These are phyloP conservation scores for Cephus spinipes DNA, from an alignment of 2,888 invertebrate species.

Conservation along the genomic window DNA sequence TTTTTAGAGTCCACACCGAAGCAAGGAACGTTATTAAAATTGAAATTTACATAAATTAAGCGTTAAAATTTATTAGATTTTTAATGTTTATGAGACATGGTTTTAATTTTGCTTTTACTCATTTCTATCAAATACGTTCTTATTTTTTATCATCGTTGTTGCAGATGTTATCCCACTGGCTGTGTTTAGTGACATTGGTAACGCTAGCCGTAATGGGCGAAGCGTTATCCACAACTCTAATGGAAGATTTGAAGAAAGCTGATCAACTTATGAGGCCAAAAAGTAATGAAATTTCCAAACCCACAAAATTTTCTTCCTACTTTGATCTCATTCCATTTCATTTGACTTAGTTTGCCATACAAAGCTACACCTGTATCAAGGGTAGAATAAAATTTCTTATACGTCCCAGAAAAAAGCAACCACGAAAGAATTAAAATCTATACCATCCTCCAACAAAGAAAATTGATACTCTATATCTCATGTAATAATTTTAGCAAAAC, in stretches of 20 bases:
- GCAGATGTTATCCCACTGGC: constrained; percentile 49
- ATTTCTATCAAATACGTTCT: background rate
- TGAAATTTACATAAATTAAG: background rate
- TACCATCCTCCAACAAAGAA: background rate
- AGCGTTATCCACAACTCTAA: constrained; percentile 51
- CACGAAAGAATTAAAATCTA: background rate
- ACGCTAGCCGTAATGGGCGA: constrained; percentile 41
- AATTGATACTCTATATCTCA: background rate
- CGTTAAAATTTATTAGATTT: background rate
- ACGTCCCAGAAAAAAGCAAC: background rate
- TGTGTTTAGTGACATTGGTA: constrained; percentile 45
- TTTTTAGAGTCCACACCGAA: background rate
- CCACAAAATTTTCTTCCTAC: background rate
- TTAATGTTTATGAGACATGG: background rate
- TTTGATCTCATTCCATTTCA: background rate
- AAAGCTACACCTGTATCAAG: background rate
- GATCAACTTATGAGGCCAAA: constrained; percentile 56
- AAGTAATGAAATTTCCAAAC: constrained; percentile 39
- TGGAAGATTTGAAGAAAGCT: constrained; percentile 54
- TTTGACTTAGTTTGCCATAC: background rate
- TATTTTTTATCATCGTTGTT: constrained; percentile 1
- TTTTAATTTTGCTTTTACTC: background rate
- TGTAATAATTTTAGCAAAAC: constrained; percentile 53
- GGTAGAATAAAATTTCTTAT: background rate
- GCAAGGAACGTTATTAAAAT: background rate